Evolutionary conservation across 2,113 vertebrate species (phyloP), one percentile per base, ranked within the genome.

Genomic region (Limanda limanda): DNA sequence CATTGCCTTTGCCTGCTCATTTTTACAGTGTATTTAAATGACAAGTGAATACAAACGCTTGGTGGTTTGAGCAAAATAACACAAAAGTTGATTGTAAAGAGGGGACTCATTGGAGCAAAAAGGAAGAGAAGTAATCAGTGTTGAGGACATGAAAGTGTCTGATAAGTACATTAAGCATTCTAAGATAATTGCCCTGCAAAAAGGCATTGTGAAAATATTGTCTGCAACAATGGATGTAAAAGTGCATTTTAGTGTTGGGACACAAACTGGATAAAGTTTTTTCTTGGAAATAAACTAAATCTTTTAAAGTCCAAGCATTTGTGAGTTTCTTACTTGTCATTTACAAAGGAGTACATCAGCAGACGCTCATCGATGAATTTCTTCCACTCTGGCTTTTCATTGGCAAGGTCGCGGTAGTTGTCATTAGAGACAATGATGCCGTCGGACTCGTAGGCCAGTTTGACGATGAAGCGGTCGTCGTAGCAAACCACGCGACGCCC

Each of bases 301-400:
- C 7, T 37, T 37, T 47, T 47, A 1, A 13, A 17, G 45, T 47
- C 45, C 4, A 47, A 47, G 35, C 35, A 37, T 23, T 23, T 8
- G 11, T 25, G 12, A 27, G 27, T 45, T 18, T 3, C 97, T 96
- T 94, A 99, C 98, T 99, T 99, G 95, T 99, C 98, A 62, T 99
- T 99, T 74, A 99, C 98, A 86, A 99, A 99, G 1, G 98, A 99
- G 89, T 99, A 99, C 98, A 99, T 99, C 77, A 99, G 92, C 74
- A 99, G 90, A 27, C 98, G 95, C 64, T 99, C 97, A 45, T 99
- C 98, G 57, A 99, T 97, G 89, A 99, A 98, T 87, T 97, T 99
- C 94, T 98, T 99, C 98, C 97, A 99, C 81, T 99, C 97, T 1
- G 97, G 97, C 74, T 98, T 99, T 79, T 99, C 98, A 59, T 98